phyloP scores from a whole-genome alignment of 2,113 vertebrate genomes.

The Oncorhynchus gorbuscha region DNA sequence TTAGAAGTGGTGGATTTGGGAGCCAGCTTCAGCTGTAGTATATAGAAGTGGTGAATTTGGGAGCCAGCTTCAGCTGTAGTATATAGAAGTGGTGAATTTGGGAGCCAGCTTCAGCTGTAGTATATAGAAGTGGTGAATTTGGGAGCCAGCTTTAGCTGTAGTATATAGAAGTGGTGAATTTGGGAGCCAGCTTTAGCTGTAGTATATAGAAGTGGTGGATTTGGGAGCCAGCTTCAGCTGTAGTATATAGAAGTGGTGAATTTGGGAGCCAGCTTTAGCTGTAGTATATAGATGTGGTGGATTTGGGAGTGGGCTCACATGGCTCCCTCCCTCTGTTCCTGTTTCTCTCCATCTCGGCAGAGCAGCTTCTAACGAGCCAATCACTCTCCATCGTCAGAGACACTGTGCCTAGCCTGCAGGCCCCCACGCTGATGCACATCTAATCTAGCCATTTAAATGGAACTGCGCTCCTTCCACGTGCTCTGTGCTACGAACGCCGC shows the following conservation, averaged over 20 bases:
- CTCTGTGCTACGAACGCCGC: conserved; percentile 7
- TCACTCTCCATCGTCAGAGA: conserved; percentile 43
- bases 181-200: background rate
- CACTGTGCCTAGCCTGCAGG: conserved; percentile 48
- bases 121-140: too few relatives aligned
- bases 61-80: too few relatives aligned
- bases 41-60: too few relatives aligned
- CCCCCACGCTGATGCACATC: conserved; percentile 54
- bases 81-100: too few relatives aligned
- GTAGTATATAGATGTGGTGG: background rate
- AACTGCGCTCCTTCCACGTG: conserved; percentile 33
- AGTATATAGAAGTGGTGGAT: too few relatives aligned
- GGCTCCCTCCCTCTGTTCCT: background rate
- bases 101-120: too few relatives aligned
- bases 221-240: too few relatives aligned
- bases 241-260: too few relatives aligned
- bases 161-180: background rate
- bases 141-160: too few relatives aligned
- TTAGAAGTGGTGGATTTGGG: too few relatives aligned
- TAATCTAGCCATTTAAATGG: conserved; percentile 67
- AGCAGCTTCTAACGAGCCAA: conserved; percentile 39
- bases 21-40: too few relatives aligned
- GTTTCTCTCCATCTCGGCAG: conserved; percentile 14
- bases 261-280: too few relatives aligned
- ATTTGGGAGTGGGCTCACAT: conserved; percentile 28